Evolutionary conservation across 2,888 invertebrate species (phyloP), one percentile per base, ranked within the genome.

Genomic region (Nephrotoma flavescens): DNA sequence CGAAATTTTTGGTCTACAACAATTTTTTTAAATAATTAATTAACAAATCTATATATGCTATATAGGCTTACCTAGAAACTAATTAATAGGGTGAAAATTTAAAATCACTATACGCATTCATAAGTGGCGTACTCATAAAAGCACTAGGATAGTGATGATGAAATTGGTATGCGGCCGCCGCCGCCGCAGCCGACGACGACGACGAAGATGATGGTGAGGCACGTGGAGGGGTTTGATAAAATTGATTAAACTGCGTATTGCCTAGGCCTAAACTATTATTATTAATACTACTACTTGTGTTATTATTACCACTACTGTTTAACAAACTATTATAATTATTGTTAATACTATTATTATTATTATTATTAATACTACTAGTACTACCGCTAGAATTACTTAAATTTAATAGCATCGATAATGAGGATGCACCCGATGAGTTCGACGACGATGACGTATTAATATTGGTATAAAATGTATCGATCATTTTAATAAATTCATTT

Each of bases 211-310:
- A 57, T 41, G 86, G 31, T 86, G 86, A 87, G 88, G 91, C 89
- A 87, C 92, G 89, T 85, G 91, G 91, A 44, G 92, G 92, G 86
- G 91, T 92, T 89, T 91, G 91, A 89, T 91, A 91, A 89, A 90
- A 90, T 84, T 87, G 87, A 86, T 86, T 87, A 47, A 86, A 87
- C 87, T 91, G 90, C 86, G 90, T 88, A 88, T 89, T 89, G 86
- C 89, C 88, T 44, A 90, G 88, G 44, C 89, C 89, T 87, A 88
- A 89, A 89, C 89, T 88, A 88, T 89, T 89, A 87, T 89, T 88
- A 86, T 83, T 87, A 41, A 31, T 45, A 15, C 84, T 47, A 47
- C 86, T 83, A 86, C 71, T 86, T 31, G 85, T 83, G 31, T 31
- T 31, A 71, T 71, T 71, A 71, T 71, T 71, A 71, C 71, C 31